These are phyloP conservation scores for Myotis yumanensis DNA, from an alignment of 2,113 vertebrate species.

Conservation along the genomic window DNA sequence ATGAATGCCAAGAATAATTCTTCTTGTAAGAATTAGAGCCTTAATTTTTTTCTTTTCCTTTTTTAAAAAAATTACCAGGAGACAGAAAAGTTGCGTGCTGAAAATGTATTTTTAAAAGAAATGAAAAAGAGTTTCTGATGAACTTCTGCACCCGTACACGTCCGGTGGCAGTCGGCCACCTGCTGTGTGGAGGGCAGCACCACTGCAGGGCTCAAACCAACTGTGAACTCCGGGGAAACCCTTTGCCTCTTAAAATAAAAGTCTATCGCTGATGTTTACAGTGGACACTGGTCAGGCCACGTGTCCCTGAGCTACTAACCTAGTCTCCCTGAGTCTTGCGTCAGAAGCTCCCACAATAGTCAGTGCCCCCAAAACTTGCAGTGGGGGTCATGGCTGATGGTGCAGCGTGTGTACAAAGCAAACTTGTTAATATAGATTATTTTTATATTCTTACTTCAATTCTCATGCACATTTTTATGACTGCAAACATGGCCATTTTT, in stretches of 20 bases:
- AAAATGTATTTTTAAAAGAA: slow-evolving; percentile 86
- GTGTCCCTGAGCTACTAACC: not conserved
- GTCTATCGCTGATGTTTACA: not conserved
- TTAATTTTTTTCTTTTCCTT: slow-evolving; percentile 38
- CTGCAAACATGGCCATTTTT: slow-evolving; percentile 53
- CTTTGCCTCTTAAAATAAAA: slow-evolving; percentile 38
- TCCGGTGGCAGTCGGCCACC: not conserved
- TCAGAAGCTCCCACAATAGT: not conserved
- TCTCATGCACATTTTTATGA: slow-evolving; percentile 36
- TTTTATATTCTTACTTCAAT: slow-evolving; percentile 54
- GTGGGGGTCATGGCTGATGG: not conserved
- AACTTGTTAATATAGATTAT: slow-evolving; percentile 29
- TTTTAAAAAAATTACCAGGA: slow-evolving; percentile 82
- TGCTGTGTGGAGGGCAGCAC: not conserved
- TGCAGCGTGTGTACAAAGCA: not conserved
- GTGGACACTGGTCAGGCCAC: not conserved
- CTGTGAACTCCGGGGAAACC: not conserved
- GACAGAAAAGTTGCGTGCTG: slow-evolving; percentile 87
- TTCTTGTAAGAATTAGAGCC: slow-evolving; percentile 2
- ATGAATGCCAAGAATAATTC: not conserved
- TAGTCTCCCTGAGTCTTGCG: not conserved
- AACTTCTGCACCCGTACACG: rapidly evolving
- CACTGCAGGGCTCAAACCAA: not conserved
- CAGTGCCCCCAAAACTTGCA: not conserved
- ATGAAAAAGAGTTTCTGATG: slow-evolving; percentile 62